Evolutionary conservation across 1,140 invertebrate species (phyloP).

Genomic region (Antheraea pernyi): DNA sequence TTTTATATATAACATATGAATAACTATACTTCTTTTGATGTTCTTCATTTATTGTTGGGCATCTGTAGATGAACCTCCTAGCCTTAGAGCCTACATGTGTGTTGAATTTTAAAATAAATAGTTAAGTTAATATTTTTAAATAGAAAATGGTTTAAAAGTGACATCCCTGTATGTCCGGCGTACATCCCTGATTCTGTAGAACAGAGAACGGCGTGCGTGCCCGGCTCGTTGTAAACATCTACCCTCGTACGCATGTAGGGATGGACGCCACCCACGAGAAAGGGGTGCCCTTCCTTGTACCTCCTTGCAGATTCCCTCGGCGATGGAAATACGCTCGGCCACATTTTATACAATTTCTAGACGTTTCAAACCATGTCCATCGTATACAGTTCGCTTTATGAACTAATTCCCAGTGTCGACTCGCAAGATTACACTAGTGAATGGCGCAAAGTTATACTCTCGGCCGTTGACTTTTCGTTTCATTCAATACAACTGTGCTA

Average conservation of each 20-base stretch:
- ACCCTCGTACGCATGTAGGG: conserved; percentile 71
- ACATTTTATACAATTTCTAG: conserved; percentile 79
- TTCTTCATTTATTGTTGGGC: too few species aligned
- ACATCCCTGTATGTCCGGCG: conserved; percentile 70
- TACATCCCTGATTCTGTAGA: conserved; percentile 73
- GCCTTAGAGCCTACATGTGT: too few species aligned
- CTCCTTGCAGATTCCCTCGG: conserved; percentile 78
- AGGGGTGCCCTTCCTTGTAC: conserved; percentile 76
- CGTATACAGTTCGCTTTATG: conserved; percentile 6
- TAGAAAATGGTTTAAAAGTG: conserved; percentile 24
- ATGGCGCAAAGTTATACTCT: conserved; percentile 53
- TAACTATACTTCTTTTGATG: too few species aligned
- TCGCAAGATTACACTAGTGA: conserved; percentile 38
- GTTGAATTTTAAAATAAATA: neutral
- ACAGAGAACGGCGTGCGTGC: conserved; percentile 71
- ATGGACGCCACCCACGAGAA: conserved; percentile 65
- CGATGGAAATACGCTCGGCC: conserved; percentile 76
- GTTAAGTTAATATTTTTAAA: neutral
- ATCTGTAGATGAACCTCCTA: too few species aligned
- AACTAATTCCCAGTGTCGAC: conserved; percentile 22
- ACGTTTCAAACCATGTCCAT: conserved; percentile 52
- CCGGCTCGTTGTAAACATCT: conserved; percentile 69
- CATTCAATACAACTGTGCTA: conserved; percentile 37
- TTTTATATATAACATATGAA: too few species aligned
- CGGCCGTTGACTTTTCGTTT: conserved; percentile 64